Evolutionary conservation across 2,797 vertebrate species (phyloP).

Genomic region (Danio choprae): DNA sequence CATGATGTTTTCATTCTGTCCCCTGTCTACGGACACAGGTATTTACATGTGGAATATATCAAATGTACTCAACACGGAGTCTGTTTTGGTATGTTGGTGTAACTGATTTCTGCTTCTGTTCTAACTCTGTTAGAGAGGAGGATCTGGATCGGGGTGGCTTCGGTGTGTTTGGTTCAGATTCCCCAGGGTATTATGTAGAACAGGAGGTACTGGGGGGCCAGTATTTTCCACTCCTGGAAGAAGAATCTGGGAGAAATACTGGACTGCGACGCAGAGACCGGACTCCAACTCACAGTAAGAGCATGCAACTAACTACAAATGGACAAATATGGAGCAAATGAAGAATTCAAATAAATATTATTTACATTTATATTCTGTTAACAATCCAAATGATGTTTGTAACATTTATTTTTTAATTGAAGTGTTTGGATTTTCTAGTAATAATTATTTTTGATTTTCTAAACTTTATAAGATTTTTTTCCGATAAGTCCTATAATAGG

Average conservation of each 20-base stretch:
- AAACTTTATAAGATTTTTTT: no score
- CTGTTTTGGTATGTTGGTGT: conserved; percentile 26
- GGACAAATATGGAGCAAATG: background rate
- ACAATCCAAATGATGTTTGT: no score
- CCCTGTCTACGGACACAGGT: conserved; percentile 81
- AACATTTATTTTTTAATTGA: no score
- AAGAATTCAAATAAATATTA: background rate
- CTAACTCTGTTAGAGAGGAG: conserved; percentile 50
- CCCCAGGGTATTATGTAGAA: conserved; percentile 88
- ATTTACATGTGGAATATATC: conserved; percentile 44
- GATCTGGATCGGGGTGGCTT: conserved; percentile 86
- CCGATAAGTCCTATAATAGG: no score
- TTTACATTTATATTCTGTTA: no score
- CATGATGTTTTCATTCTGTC: conserved; percentile 84
- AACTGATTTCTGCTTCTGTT: conserved; percentile 71
- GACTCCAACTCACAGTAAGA: conserved; percentile 89
- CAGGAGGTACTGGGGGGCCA: conserved; percentile 84
- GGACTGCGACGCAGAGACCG: conserved; percentile 89
- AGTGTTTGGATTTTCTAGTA: no score
- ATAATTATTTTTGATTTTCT: no score
- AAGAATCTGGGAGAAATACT: conserved; percentile 81
- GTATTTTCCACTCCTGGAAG: conserved; percentile 89
- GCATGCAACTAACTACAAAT: background rate
- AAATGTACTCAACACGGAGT: background rate
- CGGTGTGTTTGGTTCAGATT: conserved; percentile 86